phyloP scores from a whole-genome alignment of 53 echinoderm and acorn worm genomes.

The Stichopus horrens region DNA sequence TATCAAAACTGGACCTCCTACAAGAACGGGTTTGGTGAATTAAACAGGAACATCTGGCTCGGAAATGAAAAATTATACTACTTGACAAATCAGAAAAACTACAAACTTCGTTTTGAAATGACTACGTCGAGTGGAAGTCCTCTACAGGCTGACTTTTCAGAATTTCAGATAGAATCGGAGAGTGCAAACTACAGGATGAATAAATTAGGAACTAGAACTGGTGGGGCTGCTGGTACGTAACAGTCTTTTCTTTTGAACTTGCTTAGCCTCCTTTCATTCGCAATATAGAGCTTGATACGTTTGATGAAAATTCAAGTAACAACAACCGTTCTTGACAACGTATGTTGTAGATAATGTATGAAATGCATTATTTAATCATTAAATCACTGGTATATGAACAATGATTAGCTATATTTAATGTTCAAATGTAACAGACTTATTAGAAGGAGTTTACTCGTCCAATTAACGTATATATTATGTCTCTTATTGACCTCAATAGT shows the following conservation, averaged over 20 bases:
- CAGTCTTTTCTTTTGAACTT: neutral
- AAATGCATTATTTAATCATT: no score
- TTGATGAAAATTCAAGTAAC: no score
- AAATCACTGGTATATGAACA: no score
- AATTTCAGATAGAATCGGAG: neutral
- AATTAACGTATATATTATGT: no score
- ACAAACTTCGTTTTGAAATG: neutral
- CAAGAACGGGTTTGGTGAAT: neutral
- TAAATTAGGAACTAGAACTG: neutral
- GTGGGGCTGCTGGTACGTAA: neutral
- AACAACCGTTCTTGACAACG: no score
- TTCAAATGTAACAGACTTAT: no score
- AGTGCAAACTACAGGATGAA: neutral
- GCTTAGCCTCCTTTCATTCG: no score
- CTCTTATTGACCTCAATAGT: no score
- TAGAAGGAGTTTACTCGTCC: no score
- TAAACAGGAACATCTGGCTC: neutral
- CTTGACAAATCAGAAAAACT: constrained; percentile 8
- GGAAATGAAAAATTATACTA: constrained; percentile 29
- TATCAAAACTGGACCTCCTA: constrained; percentile 15
- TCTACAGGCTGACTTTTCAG: neutral
- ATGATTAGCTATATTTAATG: no score
- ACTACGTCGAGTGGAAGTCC: neutral
- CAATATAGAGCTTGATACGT: no score
- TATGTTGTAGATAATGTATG: no score